Conservation (phyloP, 2,888 invertebrate species). For the Macrophya alboannulata region DNA sequence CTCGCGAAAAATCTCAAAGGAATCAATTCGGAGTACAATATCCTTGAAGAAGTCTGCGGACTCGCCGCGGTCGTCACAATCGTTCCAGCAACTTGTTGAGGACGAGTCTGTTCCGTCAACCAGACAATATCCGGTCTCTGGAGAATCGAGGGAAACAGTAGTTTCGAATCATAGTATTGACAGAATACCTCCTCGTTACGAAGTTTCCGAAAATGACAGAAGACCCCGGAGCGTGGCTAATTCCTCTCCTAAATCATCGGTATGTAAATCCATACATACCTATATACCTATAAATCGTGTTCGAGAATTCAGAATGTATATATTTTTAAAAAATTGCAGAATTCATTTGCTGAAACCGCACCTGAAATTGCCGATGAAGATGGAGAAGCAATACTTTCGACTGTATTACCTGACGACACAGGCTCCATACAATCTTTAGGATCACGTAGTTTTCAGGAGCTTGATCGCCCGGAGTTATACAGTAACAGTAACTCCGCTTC, state of each 20-base stretch:
- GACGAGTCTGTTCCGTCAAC: constrained; percentile 58
- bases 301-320: neutral
- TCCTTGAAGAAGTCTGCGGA: constrained; percentile 31
- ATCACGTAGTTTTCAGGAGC: constrained; percentile 46
- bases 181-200: constrained; percentile 39
- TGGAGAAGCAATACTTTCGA: constrained; percentile 24
- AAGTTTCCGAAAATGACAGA: constrained; percentile 7
- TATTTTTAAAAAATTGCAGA: neutral
- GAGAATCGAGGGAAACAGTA: constrained; percentile 58
- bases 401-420: constrained; percentile 31
- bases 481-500: constrained; percentile 49
- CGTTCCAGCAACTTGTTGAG: constrained; percentile 61
- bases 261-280: constrained; percentile 42
- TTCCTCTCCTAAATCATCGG: constrained; percentile 49
- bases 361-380: constrained; percentile 22
- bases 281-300: neutral
- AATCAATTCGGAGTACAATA: neutral
- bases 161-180: constrained; percentile 39
- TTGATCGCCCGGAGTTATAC: constrained; percentile 41
- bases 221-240: constrained; percentile 29
- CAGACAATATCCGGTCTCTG: constrained; percentile 57
- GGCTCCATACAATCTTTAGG: constrained; percentile 37
- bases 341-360: constrained; percentile 21
- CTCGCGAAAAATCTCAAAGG: neutral
- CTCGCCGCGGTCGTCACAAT: constrained; percentile 60